Evolutionary conservation across 2,888 invertebrate genomes (phyloP), one percentile per base, ranked within the genome.

Genomic region (Drosophila affinis): DNA sequence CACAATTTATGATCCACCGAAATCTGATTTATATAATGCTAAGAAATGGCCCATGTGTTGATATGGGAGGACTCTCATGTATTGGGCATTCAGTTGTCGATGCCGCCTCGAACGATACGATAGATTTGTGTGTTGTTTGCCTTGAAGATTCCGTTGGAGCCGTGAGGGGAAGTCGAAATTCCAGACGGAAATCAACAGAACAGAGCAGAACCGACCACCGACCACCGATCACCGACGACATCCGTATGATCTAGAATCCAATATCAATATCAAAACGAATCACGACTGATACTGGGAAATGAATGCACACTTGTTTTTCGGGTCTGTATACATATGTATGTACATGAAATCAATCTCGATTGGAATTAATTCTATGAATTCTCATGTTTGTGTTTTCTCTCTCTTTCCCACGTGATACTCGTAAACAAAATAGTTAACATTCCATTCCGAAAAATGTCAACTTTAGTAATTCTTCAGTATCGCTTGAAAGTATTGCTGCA

Each of bases 251-350:
- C 39, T 39, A 3, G 14, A 39, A n/a, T n/a, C n/a, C 14, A 39
- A 39, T 14, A 34, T 34, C 34, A 34, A 12, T 12, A 34, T 5
- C 21, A 61, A 55, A 57, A 64, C 62, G 53, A 80, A 73, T 77
- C 52, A 70, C 49, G 62, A 58, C 56, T 68, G 70, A 72, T 84
- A 84, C 84, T 72, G 56, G 71, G 88, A 87, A 84, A 87, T 86
- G 77, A 86, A 76, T 84, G 84, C 76, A 83, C 80, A 76, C 80
- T 86, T 88, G 72, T 77, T 88, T 78, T 79, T 78, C 39, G 72
- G 77, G 82, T 72, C 58, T 69, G 76, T 80, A 78, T 75, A 62
- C 10, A 58, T 21, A 21, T 4, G 27, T 48, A n/a, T 49, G 34
- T 24, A 24, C 21, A 52, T 9, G 34, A 52, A 54, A 2, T 29